Percentiles rank a stretch among this genome's conserved stretches.
These are phyloP conservation scores for Melanotus villosus DNA, from an alignment of 2,888 invertebrate genomes.

Conservation along the genomic window DNA sequence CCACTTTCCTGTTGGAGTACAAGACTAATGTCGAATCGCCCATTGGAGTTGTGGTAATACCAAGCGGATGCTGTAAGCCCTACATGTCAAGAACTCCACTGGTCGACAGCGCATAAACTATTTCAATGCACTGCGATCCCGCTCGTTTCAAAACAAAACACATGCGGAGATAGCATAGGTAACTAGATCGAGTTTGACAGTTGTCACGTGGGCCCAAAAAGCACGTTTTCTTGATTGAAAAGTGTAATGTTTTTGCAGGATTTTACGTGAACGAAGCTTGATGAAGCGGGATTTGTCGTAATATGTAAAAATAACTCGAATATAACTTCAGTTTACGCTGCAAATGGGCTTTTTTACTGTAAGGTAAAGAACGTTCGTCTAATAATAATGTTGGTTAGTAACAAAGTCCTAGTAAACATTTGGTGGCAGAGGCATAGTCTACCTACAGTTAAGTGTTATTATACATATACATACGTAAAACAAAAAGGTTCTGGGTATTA, in stretches of 20 bases:
- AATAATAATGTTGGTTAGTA: too few species aligned
- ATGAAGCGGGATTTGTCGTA: not conserved
- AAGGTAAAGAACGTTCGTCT: too few species aligned
- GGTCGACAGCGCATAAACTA: constrained; percentile 67
- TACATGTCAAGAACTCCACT: constrained; percentile 53
- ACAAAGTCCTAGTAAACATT: too few species aligned
- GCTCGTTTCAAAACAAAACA: constrained; percentile 70
- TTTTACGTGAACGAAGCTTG: not conserved
- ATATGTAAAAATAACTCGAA: not conserved
- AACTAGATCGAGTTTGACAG: constrained; percentile 68
- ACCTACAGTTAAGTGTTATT: too few species aligned
- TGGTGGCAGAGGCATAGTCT: too few species aligned
- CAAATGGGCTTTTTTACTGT: not conserved
- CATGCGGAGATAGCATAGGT: constrained; percentile 68
- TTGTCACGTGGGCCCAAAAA: constrained; percentile 65
- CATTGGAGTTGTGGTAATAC: constrained; percentile 55
- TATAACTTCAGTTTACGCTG: not conserved
- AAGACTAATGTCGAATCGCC: constrained; percentile 66
- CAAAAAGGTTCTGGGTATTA: not conserved
- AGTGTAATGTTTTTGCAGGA: constrained; percentile 9
- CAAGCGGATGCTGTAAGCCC: constrained; percentile 41
- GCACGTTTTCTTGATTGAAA: constrained; percentile 39
- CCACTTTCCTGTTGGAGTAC: constrained; percentile 62
- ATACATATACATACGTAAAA: not conserved
- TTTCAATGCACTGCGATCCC: constrained; percentile 69